A percentile compares a stretch with the other conserved stretches of the same genome.
These are phyloP conservation scores for honey bee (Apis mellifera) DNA, from an alignment of 1,140 invertebrate species.

Conservation along the genomic window Amel_HAv3.1 CM009932.2:12157001-12157500, in stretches of 20 bases:
- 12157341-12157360: not conserved
- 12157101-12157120: no score
- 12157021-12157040: no score
- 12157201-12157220: conserved; percentile 41
- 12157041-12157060: no score
- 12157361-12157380: not conserved
- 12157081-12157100: not conserved
- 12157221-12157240: conserved; percentile 49
- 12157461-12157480: conserved; percentile 69
- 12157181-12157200: conserved; percentile 18
- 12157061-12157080: not conserved
- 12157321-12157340: conserved; percentile 25
- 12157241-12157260: conserved; percentile 28
- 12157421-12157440: conserved; percentile 37
- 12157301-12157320: not conserved
- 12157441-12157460: conserved; percentile 23
- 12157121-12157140: no score
- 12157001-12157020: not conserved
- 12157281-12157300: conserved; percentile 6
- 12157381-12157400: not conserved
- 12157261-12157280: conserved; percentile 31
- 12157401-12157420: conserved; percentile 40
- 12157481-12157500: conserved; percentile 71
- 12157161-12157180: not conserved
- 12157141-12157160: not conserved